Evolutionary conservation across 2,888 invertebrate genomes (phyloP), one percentile per base, ranked within the genome.

Genomic region (Tetropium fuscum): DNA sequence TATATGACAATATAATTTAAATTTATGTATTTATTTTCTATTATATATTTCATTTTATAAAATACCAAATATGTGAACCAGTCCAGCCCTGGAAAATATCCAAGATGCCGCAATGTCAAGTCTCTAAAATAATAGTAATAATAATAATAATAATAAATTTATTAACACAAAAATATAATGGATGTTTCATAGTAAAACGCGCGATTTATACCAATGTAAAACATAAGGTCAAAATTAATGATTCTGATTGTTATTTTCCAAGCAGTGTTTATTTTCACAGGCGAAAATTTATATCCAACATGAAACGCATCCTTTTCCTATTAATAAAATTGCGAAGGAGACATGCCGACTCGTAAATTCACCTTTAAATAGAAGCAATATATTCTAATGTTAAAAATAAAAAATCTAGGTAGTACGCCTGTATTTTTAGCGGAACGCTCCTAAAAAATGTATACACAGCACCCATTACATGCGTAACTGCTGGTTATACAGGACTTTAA

Each of bases 281-380:
- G 16, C 6, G 40, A 15, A 40, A 51, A 40, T 51, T 51, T 40
- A 40, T 25, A 16, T 10, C 13, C 16, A 51, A 51, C 51, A 40
- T 25, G 51, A 51, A 40, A 40, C 38, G 51, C 34, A 4, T 51
- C 27, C 38, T 25, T 16, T 16, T 10, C 16, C 44, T 13, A 45
- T 51, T 51, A 51, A 51, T 40, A 51, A 51, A 51, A 40, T 40
- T 22, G 51, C 51, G 7, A 34, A 51, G 51, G 51, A 18, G 51
- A 51, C 51, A 51, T 27, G 51, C 51, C 27, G 51, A 27, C 51
- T 51, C 51, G 51, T 51, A 51, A 51, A 51, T 51, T 51, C 15
- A 16, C 38, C 49, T 40, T 51, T 51, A 51, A 51, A 27, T 25
- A 18, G 19, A 36, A 22, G 48, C 48, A 32, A 32, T 16, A 47